Evolutionary conservation across 2,113 vertebrate genomes (phyloP).

Genomic region (Corythornis madagascariensis): DNA sequence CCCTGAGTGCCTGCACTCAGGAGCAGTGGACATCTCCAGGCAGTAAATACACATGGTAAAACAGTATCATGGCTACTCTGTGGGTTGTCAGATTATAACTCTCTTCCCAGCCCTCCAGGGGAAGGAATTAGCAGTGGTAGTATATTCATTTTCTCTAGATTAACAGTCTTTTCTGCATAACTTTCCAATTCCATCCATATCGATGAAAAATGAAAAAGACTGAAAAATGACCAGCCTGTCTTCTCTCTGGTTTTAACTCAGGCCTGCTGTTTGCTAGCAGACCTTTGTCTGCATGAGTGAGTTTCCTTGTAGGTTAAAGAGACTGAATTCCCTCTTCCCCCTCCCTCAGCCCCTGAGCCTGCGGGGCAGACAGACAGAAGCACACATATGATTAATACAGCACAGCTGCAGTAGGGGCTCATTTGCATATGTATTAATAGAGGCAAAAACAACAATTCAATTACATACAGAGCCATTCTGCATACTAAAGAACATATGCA

Average conservation of each 20-base stretch:
- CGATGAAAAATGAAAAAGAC: constrained; percentile 18
- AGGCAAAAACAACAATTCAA: constrained; percentile 82
- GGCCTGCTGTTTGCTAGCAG: constrained; percentile 55
- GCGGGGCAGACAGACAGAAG: constrained; percentile 77
- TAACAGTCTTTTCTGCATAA: constrained; percentile 18
- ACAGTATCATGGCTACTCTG: background rate
- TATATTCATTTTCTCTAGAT: constrained; percentile 24
- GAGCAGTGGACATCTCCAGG: background rate
- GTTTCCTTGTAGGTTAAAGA: constrained; percentile 72
- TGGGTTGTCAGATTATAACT: constrained; percentile 24
- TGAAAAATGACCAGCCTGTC: constrained; percentile 44
- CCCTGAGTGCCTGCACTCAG: background rate
- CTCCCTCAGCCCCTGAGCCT: constrained; percentile 66
- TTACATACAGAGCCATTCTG: constrained; percentile 77
- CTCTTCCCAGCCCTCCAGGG: background rate
- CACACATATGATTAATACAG: constrained; percentile 77
- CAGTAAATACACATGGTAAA: background rate
- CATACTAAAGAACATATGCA: constrained; percentile 79
- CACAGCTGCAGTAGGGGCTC: constrained; percentile 80
- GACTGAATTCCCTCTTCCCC: constrained; percentile 57
- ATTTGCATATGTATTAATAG: constrained; percentile 84
- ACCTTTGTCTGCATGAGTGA: constrained; percentile 70
- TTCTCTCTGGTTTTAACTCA: constrained; percentile 14
- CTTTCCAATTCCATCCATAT: constrained; percentile 16
- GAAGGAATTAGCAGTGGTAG: constrained; percentile 24